Evolutionary conservation across 2,888 invertebrate genomes (phyloP).

Genomic region (Diarsia brunnea): DNA sequence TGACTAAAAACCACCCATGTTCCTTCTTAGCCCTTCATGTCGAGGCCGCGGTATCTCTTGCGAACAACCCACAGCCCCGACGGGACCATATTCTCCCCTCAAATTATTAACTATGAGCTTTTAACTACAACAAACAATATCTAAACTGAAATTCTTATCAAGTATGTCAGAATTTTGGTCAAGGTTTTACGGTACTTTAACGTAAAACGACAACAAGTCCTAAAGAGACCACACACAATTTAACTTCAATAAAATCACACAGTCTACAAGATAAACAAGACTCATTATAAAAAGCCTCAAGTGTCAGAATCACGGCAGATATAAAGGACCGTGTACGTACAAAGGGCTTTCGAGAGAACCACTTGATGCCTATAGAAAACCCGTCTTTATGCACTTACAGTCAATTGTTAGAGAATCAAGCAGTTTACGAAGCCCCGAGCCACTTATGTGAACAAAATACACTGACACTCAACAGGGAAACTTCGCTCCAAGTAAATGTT

Average conservation of each 20-base stretch:
- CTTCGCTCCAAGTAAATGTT: conserved; percentile 33
- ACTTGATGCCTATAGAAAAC: conserved; percentile 57
- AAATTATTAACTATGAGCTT: too few relatives aligned
- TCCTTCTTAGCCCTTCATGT: too few relatives aligned
- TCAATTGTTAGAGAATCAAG: conserved; percentile 64
- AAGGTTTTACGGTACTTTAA: neutral
- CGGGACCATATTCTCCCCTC: neutral
- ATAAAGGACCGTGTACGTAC: conserved; percentile 52
- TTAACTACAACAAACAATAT: neutral
- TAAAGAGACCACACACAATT: neutral
- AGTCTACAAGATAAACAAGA: conserved; percentile 27
- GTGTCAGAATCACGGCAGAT: conserved; percentile 43
- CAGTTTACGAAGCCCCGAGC: conserved; percentile 58
- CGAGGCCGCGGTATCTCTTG: too few relatives aligned
- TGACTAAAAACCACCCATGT: too few relatives aligned
- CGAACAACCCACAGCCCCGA: too few relatives aligned
- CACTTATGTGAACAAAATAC: conserved; percentile 53
- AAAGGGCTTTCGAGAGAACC: conserved; percentile 55
- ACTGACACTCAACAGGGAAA: conserved; percentile 49
- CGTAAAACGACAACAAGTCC: neutral
- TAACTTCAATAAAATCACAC: conserved; percentile 4
- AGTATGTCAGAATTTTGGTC: neutral
- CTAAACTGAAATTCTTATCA: neutral
- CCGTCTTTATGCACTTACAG: conserved; percentile 64
- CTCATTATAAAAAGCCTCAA: conserved; percentile 37